Base-by-base conservation (phyloP, 1,140 invertebrate genomes). In the Drosophila orena region DNA sequence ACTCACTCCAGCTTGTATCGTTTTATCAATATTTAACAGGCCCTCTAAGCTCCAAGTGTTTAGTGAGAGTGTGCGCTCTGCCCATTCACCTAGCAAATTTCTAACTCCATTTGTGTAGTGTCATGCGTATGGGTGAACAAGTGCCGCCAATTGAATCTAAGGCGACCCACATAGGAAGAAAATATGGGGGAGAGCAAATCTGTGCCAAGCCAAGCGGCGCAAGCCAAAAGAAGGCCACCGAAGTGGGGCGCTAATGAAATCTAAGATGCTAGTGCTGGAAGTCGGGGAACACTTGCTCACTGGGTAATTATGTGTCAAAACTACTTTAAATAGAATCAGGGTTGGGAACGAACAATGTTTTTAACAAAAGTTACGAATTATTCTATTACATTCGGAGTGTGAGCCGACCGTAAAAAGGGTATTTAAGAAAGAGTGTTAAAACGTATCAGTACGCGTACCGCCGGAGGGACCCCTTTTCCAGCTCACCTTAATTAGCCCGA, bases 191-290 rank as follows among this genome's bases (percentile, higher is more conserved):
- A 30, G 22, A 47, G 44, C 2, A 56, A n/a, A 70, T 57, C 56
- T 60, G 46, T 59, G 69, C 60, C 72, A 76, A 57, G 72, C 72
- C 38, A 76, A 76, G 71, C 71, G 72, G 72, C 60, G 66, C 60
- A 76, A 66, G 72, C 72, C 71, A 75, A 75, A 65, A 57, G 35
- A 43, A 42, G 37, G 37, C 38, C 47, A 22, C 35, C 34, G 20
- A 40, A 42, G 30, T 10, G 59, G 38, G 44, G 50, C 43, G 40
- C 72, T 75, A 58, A 76, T 76, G 54, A 76, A 76, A 76, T 76
- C 72, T 20, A 60, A 76, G 72, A 76, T 76, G 72, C 60, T 76
- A 76, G 76, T 66, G 72, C 57, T 64, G 65, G 66, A 43, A 55
- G 54, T 54, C 71, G 47, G 35, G 49, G 70, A 46, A 50, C 52